Percentiles rank a stretch among this genome's conserved stretches.
Evolutionary conservation across 2,888 invertebrate genomes (phyloP).

Genomic region (Rhynchonema sp.): DNA sequence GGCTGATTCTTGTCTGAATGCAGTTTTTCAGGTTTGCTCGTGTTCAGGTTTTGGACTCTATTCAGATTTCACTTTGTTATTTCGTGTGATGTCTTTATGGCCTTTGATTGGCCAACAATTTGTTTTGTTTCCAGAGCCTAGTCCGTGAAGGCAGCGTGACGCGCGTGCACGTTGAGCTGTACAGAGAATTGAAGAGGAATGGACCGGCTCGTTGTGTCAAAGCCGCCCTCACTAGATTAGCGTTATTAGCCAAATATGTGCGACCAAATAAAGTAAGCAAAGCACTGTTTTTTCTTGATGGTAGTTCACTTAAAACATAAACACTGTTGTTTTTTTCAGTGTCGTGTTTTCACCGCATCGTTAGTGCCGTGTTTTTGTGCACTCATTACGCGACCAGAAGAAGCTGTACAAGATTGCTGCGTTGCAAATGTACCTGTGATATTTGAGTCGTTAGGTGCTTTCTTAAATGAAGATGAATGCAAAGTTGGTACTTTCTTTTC

Average conservation of each 20-base stretch:
- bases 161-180: constrained; percentile 56
- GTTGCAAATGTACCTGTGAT: not conserved
- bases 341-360: constrained; percentile 47
- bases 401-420: constrained; percentile 42
- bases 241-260: constrained; percentile 52
- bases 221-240: constrained; percentile 55
- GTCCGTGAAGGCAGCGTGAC: constrained; percentile 48
- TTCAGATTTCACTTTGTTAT: no score
- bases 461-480: not conserved
- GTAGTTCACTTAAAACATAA: not conserved
- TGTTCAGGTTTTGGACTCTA: not conserved
- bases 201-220: constrained; percentile 48
- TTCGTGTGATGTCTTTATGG: no score
- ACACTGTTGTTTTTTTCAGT: not conserved
- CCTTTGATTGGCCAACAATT: no score
- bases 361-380: constrained; percentile 51
- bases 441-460: not conserved
- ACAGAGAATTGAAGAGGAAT: constrained; percentile 60
- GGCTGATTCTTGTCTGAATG: constrained; percentile 59
- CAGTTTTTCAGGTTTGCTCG: constrained; percentile 44
- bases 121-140: constrained; percentile 15
- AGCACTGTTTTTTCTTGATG: not conserved
- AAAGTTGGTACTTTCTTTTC: no score
- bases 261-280: constrained; percentile 46
- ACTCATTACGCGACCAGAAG: constrained; percentile 50